Percentiles rank a stretch among this genome's conserved stretches.
Conservation (phyloP, 1,140 invertebrate genomes). For the Drosophila malerkotliana region DNA sequence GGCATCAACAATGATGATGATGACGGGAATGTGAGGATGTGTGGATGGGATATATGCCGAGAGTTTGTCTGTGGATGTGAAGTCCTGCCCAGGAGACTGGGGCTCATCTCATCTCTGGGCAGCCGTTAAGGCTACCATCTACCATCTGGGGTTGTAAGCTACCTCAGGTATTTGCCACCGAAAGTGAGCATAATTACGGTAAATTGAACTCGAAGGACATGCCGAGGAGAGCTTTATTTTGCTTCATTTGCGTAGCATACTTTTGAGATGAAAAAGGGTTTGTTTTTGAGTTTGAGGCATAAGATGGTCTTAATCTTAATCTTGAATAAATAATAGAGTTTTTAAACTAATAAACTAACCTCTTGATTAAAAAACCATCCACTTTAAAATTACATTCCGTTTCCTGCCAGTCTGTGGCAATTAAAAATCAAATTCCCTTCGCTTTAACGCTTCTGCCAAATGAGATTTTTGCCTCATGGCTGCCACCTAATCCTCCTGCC, state of each 20-base stretch:
- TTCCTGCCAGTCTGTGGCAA: slow-evolving; percentile 57
- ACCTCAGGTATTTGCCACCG: slow-evolving; percentile 24
- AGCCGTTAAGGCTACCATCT: slow-evolving; percentile 28
- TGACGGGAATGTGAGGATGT: slow-evolving; percentile 26
- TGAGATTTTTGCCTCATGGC: slow-evolving; percentile 52
- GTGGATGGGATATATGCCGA: slow-evolving; percentile 1
- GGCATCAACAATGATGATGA: slow-evolving; percentile 49
- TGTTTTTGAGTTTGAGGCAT: neutral
- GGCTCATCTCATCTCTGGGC: neutral
- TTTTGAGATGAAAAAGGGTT: neutral
- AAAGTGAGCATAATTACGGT: slow-evolving; percentile 41
- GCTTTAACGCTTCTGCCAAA: slow-evolving; percentile 66
- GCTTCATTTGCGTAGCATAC: slow-evolving; percentile 10
- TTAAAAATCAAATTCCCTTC: slow-evolving; percentile 75
- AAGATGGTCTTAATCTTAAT: neutral
- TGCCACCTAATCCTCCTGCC: neutral
- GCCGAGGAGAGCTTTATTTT: slow-evolving; percentile 1
- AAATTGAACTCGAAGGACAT: slow-evolving; percentile 12
- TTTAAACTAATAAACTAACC: slow-evolving; percentile 8
- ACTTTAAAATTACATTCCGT: slow-evolving; percentile 1
- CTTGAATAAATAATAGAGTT: neutral
- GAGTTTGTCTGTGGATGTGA: neutral
- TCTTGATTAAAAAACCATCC: neutral
- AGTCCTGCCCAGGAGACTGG: slow-evolving; percentile 5
- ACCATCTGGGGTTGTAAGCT: slow-evolving; percentile 15